phyloP scores from a whole-genome alignment of 2,797 vertebrate genomes.

The Typhlichthys subterraneus region DNA sequence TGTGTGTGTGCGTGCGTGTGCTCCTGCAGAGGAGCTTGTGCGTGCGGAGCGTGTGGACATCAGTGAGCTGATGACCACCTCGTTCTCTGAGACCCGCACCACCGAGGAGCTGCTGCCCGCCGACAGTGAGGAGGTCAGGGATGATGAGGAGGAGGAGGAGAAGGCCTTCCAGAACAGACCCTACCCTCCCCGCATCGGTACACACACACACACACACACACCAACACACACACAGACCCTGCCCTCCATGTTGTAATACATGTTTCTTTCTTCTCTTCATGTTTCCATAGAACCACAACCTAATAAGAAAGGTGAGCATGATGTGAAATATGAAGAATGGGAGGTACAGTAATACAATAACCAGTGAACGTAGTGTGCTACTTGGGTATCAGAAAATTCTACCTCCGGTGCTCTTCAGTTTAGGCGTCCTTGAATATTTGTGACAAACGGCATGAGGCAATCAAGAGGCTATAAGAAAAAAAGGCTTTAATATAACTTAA shows the following conservation, averaged over 20 bases:
- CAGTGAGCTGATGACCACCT: conserved; percentile 82
- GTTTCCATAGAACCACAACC: conserved; percentile 71
- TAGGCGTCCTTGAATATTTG: no score
- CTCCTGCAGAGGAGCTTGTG: conserved; percentile 73
- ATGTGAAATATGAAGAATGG: background rate
- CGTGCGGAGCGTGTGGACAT: conserved; percentile 79
- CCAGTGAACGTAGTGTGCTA: no score
- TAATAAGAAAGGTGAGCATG: conserved; percentile 82
- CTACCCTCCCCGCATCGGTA: conserved; percentile 79
- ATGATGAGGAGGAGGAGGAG: conserved; percentile 82
- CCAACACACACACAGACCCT: background rate
- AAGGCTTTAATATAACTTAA: no score
- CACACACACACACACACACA: background rate
- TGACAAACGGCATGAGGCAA: no score
- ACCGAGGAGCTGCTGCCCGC: conserved; percentile 81
- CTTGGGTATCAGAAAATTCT: no score
- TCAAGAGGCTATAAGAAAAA: no score
- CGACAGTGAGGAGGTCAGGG: conserved; percentile 81
- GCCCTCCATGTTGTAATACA: conserved; percentile 15
- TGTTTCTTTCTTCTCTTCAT: conserved; percentile 5
- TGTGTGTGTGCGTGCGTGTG: background rate
- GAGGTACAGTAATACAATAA: no score
- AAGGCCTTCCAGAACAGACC: conserved; percentile 79
- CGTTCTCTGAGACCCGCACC: conserved; percentile 83
- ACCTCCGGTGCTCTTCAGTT: no score